Percentiles rank a stretch among this genome's conserved stretches.
Evolutionary conservation across 64 coral and sea anemone genomes (phyloP).

Genomic region (Platygyra sinensis): DNA sequence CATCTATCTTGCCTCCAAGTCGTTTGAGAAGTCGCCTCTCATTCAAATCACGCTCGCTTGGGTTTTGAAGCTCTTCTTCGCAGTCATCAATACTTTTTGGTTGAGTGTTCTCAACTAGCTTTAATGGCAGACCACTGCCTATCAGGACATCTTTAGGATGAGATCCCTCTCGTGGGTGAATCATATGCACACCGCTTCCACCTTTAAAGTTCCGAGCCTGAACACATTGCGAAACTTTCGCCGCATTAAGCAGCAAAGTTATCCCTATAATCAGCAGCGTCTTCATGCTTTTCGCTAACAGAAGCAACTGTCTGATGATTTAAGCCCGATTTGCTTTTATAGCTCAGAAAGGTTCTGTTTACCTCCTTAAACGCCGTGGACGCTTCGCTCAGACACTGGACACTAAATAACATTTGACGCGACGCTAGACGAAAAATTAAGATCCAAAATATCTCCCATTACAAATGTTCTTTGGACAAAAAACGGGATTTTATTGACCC

Average conservation of each 20-base stretch:
- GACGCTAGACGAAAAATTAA: constrained; percentile 30
- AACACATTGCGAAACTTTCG: background rate
- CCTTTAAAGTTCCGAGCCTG: background rate
- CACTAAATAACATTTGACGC: constrained; percentile 43
- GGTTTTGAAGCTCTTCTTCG: background rate
- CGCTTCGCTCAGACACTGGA: constrained; percentile 10
- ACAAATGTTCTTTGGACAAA: constrained; percentile 15
- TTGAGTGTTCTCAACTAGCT: background rate
- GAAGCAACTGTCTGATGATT: background rate
- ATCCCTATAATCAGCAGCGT: background rate
- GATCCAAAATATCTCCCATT: constrained; percentile 7
- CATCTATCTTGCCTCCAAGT: constrained; percentile 2
- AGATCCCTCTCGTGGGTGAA: background rate
- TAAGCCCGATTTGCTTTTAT: constrained; percentile 30
- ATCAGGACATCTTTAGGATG: background rate
- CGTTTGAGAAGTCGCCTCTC: constrained; percentile 12
- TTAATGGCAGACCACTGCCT: background rate
- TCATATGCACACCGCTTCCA: background rate
- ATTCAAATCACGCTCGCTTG: constrained; percentile 14
- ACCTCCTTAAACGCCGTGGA: background rate
- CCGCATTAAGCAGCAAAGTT: background rate
- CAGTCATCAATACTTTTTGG: constrained; percentile 20
- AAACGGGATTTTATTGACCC: constrained; percentile 11
- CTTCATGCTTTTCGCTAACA: background rate
- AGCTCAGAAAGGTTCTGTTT: constrained; percentile 19